Evolutionary conservation across 2,888 invertebrate species (phyloP).

Genomic region (Cyaniris semiargus): DNA sequence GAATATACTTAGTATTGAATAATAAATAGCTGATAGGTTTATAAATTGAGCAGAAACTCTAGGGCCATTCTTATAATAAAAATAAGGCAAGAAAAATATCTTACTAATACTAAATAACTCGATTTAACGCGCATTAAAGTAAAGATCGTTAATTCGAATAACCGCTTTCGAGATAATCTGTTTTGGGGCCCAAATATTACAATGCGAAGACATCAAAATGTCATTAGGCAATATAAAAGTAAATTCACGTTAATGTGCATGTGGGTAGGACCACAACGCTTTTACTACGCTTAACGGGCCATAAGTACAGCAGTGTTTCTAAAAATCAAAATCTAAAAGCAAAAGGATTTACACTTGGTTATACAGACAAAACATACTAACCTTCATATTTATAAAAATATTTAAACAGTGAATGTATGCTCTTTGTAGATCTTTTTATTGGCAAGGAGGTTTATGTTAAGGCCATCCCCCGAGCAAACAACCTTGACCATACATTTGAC

Average conservation of each 20-base stretch:
- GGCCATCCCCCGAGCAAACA: too few species aligned
- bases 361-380: too few species aligned
- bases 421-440: too few species aligned
- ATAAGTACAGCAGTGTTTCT: neutral
- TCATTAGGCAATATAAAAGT: constrained; percentile 21
- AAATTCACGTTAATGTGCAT: constrained; percentile 8
- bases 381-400: too few species aligned
- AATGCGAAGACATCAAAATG: constrained; percentile 26
- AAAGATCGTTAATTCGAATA: neutral
- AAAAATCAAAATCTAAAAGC: neutral
- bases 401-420: too few species aligned
- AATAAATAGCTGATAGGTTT: neutral
- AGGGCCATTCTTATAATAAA: neutral
- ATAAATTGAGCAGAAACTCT: neutral
- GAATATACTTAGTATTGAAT: neutral
- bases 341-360: neutral
- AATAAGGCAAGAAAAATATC: neutral
- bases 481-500: too few species aligned
- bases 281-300: neutral
- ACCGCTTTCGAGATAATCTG: constrained; percentile 3
- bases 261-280: constrained; percentile 18
- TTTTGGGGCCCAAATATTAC: neutral
- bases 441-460: neutral
- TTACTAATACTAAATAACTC: neutral
- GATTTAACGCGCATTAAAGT: neutral